Conservation (phyloP, 2,797 vertebrate genomes). For the Mormyrus hasselquistii region DNA sequence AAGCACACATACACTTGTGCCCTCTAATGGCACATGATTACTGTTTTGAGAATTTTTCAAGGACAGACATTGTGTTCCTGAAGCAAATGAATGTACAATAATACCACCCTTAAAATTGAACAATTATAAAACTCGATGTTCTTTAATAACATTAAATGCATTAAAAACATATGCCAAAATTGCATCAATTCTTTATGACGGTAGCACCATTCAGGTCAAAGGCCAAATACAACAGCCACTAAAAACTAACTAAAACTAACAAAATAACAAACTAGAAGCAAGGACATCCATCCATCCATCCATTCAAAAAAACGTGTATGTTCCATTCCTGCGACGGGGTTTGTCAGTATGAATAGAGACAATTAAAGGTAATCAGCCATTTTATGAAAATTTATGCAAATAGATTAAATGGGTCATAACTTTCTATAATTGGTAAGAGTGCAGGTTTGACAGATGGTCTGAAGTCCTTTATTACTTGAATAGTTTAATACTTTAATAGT, state of each 20-base stretch:
- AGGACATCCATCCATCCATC: background rate
- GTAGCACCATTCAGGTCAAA: background rate
- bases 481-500: background rate
- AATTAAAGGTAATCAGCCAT: background rate
- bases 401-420: background rate
- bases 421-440: background rate
- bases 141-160: background rate
- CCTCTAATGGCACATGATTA: background rate
- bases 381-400: background rate
- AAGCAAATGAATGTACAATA: background rate
- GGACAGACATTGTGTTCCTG: background rate
- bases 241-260: background rate
- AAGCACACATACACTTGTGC: background rate
- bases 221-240: background rate
- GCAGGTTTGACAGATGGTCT: background rate
- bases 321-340: background rate
- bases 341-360: background rate
- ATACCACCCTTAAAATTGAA: background rate
- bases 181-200: background rate
- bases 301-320: background rate
- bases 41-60: background rate
- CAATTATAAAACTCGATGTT: background rate
- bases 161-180: background rate
- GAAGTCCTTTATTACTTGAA: background rate
- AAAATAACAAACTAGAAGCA: background rate